phyloP scores from a whole-genome alignment of 2,888 invertebrate species.

The Brenthis ino region DNA sequence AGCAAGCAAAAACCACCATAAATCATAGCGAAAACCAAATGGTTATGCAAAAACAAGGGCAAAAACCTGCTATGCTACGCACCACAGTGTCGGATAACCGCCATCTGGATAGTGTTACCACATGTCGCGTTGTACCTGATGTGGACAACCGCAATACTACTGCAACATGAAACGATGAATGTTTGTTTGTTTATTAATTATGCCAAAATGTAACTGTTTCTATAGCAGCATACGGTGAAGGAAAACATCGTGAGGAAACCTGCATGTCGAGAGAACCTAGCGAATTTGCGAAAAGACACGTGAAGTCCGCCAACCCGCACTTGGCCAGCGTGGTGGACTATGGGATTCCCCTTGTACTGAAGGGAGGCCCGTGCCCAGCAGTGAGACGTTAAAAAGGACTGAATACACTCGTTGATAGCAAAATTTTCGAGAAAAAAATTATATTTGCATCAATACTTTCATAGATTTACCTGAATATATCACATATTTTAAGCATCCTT shows the following conservation, averaged over 20 bases:
- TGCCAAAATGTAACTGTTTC: background rate
- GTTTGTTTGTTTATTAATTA: constrained; percentile 8
- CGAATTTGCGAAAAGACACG: too few relatives aligned
- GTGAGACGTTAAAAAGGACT: background rate
- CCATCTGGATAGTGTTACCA: constrained; percentile 55
- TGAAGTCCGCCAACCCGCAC: too few relatives aligned
- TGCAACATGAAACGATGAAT: background rate
- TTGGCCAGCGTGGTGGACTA: too few relatives aligned
- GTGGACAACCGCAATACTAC: constrained; percentile 13
- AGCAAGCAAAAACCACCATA: constrained; percentile 28
- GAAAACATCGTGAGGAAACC: too few relatives aligned
- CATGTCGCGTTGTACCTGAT: background rate
- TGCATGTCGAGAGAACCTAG: too few relatives aligned
- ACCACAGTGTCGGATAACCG: constrained; percentile 56
- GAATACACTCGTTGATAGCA: too few relatives aligned
- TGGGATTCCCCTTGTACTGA: too few relatives aligned
- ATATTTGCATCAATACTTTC: too few relatives aligned
- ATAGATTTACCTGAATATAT: too few relatives aligned
- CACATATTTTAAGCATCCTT: too few relatives aligned
- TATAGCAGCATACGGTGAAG: background rate
- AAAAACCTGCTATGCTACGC: constrained; percentile 58
- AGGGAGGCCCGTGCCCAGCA: background rate
- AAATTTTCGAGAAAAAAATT: too few relatives aligned
- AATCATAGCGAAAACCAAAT: constrained; percentile 54
- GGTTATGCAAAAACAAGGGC: constrained; percentile 41